Percentiles rank a stretch among this genome's conserved stretches.
Conservation (phyloP, 2,113 vertebrate species). For the Nansenia antarctica region DNA sequence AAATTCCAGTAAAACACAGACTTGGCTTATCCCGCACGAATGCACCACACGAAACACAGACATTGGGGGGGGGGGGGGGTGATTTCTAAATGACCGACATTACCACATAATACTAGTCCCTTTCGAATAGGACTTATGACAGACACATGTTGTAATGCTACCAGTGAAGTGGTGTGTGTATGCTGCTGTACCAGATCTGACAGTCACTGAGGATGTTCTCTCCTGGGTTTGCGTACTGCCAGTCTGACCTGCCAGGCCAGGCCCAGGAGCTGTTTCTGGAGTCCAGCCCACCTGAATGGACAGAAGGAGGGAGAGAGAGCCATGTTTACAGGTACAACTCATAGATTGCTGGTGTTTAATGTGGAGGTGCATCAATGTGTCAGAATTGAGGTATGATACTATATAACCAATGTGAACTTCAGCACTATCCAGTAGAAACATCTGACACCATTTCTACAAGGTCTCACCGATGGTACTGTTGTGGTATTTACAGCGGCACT, state of each 20-base stretch:
- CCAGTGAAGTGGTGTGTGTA: background rate
- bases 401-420: background rate
- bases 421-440: background rate
- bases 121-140: too few species aligned
- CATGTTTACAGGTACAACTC: too few species aligned
- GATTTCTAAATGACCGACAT: too few species aligned
- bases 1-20: too few species aligned
- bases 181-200: slow-evolving; percentile 80
- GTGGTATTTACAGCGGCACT: slow-evolving; percentile 82
- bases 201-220: slow-evolving; percentile 75
- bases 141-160: too few species aligned
- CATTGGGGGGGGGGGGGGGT: too few species aligned
- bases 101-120: too few species aligned
- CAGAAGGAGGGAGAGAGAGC: background rate
- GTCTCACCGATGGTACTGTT: slow-evolving; percentile 68
- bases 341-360: too few species aligned
- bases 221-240: slow-evolving; percentile 77
- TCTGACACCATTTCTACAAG: background rate
- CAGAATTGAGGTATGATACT: background rate
- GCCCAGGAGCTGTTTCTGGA: slow-evolving; percentile 63
- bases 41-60: too few species aligned
- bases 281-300: slow-evolving; percentile 33
- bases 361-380: too few species aligned
- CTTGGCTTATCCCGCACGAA: too few species aligned
- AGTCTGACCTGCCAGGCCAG: slow-evolving; percentile 64